phyloP scores from a whole-genome alignment of 2,888 invertebrate genomes.

The Melangyna quadrimaculata region DNA sequence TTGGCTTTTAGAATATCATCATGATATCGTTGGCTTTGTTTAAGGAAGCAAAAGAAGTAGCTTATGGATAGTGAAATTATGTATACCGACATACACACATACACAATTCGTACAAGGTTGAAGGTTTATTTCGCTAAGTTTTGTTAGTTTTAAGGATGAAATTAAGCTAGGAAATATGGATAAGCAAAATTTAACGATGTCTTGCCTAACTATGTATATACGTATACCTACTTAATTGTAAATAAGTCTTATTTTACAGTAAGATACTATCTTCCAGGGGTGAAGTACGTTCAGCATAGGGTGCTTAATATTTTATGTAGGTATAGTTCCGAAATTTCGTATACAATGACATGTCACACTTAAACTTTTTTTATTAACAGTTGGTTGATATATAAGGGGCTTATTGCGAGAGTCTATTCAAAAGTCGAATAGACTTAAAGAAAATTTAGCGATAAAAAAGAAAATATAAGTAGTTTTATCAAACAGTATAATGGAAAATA shows the following conservation, averaged over 20 bases:
- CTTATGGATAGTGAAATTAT: background rate
- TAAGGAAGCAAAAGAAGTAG: constrained; percentile 2
- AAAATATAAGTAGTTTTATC: too few relatives aligned
- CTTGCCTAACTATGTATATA: background rate
- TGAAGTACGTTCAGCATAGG: background rate
- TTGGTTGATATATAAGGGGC: too few relatives aligned
- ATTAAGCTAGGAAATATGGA: background rate
- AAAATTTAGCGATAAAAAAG: too few relatives aligned
- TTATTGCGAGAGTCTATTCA: too few relatives aligned
- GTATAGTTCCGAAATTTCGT: too few relatives aligned
- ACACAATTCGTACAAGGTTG: background rate
- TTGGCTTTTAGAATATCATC: constrained; percentile 44
- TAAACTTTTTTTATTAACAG: too few relatives aligned
- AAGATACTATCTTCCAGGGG: too few relatives aligned
- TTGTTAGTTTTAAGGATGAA: constrained; percentile 3
- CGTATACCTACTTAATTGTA: background rate
- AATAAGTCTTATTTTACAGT: background rate
- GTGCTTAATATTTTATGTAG: too few relatives aligned
- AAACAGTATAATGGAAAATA: too few relatives aligned
- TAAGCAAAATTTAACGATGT: background rate
- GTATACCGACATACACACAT: background rate
- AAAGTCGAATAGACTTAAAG: too few relatives aligned
- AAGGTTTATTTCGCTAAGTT: background rate
- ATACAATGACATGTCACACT: too few relatives aligned
- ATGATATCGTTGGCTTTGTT: constrained; percentile 1